phyloP scores from a whole-genome alignment of 2,888 invertebrate species.

The Allacma fusca region DNA sequence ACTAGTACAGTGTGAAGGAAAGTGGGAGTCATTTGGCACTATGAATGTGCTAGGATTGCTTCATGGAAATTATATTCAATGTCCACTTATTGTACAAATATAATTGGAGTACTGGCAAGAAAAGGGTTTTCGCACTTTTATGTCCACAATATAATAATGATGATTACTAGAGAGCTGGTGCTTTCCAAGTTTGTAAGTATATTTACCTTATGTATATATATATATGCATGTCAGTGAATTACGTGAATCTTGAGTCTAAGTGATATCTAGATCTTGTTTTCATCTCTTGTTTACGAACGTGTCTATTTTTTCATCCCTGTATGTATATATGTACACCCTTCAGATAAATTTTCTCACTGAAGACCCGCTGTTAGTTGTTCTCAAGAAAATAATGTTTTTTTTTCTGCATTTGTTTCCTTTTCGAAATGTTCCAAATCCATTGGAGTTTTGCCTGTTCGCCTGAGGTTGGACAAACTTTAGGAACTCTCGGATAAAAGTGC shows the following conservation, averaged over 20 bases:
- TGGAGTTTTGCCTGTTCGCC: no score
- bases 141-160: background rate
- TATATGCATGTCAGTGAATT: no score
- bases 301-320: background rate
- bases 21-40: background rate
- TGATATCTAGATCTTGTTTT: no score
- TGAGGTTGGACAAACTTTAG: no score
- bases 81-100: background rate
- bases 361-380: background rate
- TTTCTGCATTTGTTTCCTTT: no score
- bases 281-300: background rate
- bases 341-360: background rate
- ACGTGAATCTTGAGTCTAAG: no score
- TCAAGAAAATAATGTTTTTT: no score
- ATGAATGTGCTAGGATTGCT: background rate
- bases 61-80: background rate
- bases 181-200: no score
- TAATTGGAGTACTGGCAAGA: background rate
- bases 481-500: no score
- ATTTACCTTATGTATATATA: no score
- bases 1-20: no score
- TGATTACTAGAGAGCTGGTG: background rate
- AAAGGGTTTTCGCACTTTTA: background rate
- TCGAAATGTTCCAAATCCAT: no score
- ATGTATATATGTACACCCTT: background rate